Percentiles rank a stretch among this genome's conserved stretches.
These are phyloP conservation scores for Polypedilum pembai DNA, from an alignment of 1,140 invertebrate species.

Conservation along the genomic window DNA sequence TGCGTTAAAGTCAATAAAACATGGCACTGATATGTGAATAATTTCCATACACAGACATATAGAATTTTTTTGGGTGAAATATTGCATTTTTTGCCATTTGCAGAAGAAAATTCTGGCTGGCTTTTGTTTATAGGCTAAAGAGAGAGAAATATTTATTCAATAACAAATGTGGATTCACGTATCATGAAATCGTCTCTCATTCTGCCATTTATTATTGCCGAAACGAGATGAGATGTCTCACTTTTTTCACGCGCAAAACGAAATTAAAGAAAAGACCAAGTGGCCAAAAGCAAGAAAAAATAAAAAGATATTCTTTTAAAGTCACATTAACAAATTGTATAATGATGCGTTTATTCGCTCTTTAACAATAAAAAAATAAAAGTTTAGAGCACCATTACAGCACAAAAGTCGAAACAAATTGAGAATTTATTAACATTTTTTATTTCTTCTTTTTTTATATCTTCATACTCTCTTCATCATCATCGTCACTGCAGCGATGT, in stretches of 20 bases:
- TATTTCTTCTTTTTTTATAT: constrained; percentile 14
- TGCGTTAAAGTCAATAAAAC: too few species aligned
- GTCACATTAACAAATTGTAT: constrained; percentile 13
- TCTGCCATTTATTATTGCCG: background rate
- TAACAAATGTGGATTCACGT: background rate
- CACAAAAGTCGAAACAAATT: constrained; percentile 17
- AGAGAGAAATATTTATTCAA: background rate
- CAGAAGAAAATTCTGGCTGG: background rate
- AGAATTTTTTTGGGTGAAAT: background rate
- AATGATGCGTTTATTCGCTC: constrained; percentile 11
- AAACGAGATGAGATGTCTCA: constrained; percentile 11
- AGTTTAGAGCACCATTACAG: background rate
- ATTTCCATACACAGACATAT: background rate
- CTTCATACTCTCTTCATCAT: background rate
- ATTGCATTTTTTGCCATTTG: background rate
- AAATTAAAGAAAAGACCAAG: background rate
- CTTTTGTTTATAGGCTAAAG: constrained; percentile 3
- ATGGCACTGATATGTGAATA: too few species aligned
- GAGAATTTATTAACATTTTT: constrained; percentile 25
- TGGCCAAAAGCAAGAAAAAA: too few species aligned
- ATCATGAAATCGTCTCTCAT: background rate
- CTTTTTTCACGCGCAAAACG: background rate
- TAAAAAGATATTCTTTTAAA: background rate
- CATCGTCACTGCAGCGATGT: background rate
- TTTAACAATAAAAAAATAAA: background rate